Evolutionary conservation across 1,140 invertebrate genomes (phyloP).

Genomic region (Ceratina australensis): DNA sequence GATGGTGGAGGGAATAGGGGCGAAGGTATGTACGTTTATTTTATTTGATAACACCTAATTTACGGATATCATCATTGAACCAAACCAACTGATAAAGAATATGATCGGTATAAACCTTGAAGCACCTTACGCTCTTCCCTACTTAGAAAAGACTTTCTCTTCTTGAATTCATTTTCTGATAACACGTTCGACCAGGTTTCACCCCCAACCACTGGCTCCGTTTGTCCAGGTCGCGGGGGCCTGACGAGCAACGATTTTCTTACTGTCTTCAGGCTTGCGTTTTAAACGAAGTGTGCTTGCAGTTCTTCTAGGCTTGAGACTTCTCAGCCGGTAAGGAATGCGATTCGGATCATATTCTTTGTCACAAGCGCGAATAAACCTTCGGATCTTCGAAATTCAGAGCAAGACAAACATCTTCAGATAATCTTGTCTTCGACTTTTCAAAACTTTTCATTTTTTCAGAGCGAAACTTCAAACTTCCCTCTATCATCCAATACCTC

Average conservation of each 20-base stretch:
- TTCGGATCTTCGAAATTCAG: constrained; percentile 75
- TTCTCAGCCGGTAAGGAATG: constrained; percentile 76
- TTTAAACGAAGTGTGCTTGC: constrained; percentile 51
- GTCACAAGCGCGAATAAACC: constrained; percentile 78
- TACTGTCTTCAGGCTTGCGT: constrained; percentile 70
- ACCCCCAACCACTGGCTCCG: constrained; percentile 70
- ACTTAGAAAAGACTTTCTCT: constrained; percentile 68
- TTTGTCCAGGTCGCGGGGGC: constrained; percentile 63
- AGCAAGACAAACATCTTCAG: constrained; percentile 76
- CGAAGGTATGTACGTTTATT: constrained; percentile 45
- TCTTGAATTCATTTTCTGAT: constrained; percentile 69
- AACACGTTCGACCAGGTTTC: constrained; percentile 65
- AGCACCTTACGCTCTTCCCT: constrained; percentile 70
- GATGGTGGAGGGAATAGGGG: constrained; percentile 74
- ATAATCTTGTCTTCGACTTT: constrained; percentile 77
- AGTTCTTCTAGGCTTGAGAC: constrained; percentile 78
- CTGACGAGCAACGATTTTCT: constrained; percentile 69
- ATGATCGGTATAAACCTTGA: constrained; percentile 74
- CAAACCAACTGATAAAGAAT: constrained; percentile 78
- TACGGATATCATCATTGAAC: constrained; percentile 57
- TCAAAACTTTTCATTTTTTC: constrained; percentile 78
- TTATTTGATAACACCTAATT: constrained; percentile 56
- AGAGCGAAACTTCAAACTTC: constrained; percentile 80
- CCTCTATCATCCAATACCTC: constrained; percentile 81
- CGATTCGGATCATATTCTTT: constrained; percentile 79